A percentile compares a stretch with the other conserved stretches of the same genome.
phyloP scores from a whole-genome alignment of 1,140 invertebrate species.

The Drosophila kurseongensis region DNA sequence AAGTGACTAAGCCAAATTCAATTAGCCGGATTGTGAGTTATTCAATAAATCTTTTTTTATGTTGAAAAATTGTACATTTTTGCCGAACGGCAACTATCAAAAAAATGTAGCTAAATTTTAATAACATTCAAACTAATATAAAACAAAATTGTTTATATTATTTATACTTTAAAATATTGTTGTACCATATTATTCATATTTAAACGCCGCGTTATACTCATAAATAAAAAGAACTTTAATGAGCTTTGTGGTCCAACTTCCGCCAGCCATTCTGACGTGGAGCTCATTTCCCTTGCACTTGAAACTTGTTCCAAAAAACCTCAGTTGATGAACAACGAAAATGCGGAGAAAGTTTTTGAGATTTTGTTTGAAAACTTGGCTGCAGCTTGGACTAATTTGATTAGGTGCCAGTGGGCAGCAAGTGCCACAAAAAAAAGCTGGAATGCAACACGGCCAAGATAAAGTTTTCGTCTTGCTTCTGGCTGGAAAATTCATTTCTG shows the following conservation, averaged over 20 bases:
- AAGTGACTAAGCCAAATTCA: background rate
- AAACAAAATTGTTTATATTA: too few species aligned
- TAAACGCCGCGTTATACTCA: constrained; percentile 1
- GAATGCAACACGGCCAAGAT: constrained; percentile 40
- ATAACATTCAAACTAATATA: too few species aligned
- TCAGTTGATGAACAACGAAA: constrained; percentile 44
- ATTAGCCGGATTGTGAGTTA: background rate
- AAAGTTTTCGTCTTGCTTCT: constrained; percentile 17
- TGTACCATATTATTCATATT: constrained; percentile 4
- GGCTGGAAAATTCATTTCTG: constrained; percentile 36
- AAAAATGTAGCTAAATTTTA: too few species aligned
- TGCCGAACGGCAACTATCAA: too few species aligned
- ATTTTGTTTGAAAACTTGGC: constrained; percentile 40
- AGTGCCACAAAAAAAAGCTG: constrained; percentile 34
- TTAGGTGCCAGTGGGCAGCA: constrained; percentile 45
- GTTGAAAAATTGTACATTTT: background rate
- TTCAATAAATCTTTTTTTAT: background rate
- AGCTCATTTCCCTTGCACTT: constrained; percentile 33
- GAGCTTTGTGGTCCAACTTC: constrained; percentile 15
- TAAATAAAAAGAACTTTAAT: constrained; percentile 9
- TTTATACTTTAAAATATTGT: background rate
- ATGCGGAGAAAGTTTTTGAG: constrained; percentile 51
- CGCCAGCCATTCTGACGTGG: constrained; percentile 13
- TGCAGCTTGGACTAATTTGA: constrained; percentile 60
- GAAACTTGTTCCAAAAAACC: constrained; percentile 22